These are phyloP conservation scores for Sicus ferrugineus DNA, from an alignment of 2,888 invertebrate genomes.

Conservation along the genomic window DNA sequence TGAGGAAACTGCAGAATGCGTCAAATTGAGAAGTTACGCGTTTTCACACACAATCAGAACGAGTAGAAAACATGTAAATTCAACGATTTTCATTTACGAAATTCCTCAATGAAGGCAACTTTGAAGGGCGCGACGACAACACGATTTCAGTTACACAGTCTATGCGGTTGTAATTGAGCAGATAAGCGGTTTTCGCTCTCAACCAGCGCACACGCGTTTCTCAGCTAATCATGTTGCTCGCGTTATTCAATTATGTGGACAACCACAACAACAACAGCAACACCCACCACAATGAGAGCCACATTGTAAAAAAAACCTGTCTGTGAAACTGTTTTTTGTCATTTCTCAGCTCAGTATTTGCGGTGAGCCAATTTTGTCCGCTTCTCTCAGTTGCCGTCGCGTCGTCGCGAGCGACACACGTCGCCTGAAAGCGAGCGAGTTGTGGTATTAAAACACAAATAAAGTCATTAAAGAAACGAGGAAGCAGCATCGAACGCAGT, in stretches of 20 bases:
- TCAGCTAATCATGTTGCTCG: neutral
- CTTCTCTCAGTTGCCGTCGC: neutral
- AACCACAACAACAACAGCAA: neutral
- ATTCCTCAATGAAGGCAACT: no score
- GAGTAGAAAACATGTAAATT: no score
- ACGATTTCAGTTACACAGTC: no score
- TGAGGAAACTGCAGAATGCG: neutral
- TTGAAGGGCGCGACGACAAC: no score
- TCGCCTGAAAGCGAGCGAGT: neutral
- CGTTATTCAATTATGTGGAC: slow-evolving; percentile 29
- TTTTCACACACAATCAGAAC: no score
- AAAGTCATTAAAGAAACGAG: neutral
- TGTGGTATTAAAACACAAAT: neutral
- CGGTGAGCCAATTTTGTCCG: neutral
- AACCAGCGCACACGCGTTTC: neutral
- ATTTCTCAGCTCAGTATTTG: neutral
- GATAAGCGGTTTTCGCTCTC: no score
- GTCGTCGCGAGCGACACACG: slow-evolving; percentile 16
- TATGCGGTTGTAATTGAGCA: no score
- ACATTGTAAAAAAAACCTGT: neutral
- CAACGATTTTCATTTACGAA: no score
- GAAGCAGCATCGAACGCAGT: neutral
- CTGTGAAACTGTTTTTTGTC: neutral
- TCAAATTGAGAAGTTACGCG: no score
- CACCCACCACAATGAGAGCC: neutral